These are phyloP conservation scores for Eueremaeus valkanovi DNA, from an alignment of 2,888 invertebrate species.

Conservation along the genomic window DNA sequence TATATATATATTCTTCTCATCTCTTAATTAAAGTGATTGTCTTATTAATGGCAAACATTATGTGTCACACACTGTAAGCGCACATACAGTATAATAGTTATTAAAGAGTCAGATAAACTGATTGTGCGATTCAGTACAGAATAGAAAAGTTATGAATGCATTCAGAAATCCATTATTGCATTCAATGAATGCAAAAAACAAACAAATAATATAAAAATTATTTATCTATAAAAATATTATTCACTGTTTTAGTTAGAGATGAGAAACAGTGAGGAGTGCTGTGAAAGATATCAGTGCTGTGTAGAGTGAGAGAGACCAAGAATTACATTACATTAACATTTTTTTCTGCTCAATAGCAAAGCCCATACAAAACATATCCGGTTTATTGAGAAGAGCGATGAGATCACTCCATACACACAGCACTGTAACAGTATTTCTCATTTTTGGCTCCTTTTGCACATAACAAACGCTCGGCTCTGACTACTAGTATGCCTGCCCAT, in stretches of 20 bases:
- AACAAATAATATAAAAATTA: background rate
- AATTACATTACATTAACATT: slow-evolving; percentile 22
- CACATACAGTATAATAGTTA: background rate
- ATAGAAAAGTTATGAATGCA: background rate
- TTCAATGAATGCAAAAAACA: background rate
- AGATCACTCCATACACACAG: background rate
- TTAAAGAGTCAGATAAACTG: too few species aligned
- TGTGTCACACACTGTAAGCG: background rate
- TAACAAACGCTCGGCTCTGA: background rate
- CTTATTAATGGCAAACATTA: background rate
- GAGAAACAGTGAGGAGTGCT: background rate
- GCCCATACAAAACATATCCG: slow-evolving; percentile 28
- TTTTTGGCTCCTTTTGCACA: too few species aligned
- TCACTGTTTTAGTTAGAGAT: background rate
- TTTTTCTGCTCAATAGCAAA: background rate
- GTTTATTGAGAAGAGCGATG: background rate
- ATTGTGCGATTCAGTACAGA: background rate
- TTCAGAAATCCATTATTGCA: background rate
- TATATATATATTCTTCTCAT: background rate
- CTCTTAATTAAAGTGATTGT: background rate
- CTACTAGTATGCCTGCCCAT: background rate
- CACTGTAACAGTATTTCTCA: background rate
- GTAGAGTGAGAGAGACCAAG: background rate
- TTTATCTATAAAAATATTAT: slow-evolving; percentile 9
- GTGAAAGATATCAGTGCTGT: too few species aligned